Percentiles rank a stretch among this genome's conserved stretches.
Evolutionary conservation across 2,113 vertebrate species (phyloP).

Genomic region (Phocoena phocoena): DNA sequence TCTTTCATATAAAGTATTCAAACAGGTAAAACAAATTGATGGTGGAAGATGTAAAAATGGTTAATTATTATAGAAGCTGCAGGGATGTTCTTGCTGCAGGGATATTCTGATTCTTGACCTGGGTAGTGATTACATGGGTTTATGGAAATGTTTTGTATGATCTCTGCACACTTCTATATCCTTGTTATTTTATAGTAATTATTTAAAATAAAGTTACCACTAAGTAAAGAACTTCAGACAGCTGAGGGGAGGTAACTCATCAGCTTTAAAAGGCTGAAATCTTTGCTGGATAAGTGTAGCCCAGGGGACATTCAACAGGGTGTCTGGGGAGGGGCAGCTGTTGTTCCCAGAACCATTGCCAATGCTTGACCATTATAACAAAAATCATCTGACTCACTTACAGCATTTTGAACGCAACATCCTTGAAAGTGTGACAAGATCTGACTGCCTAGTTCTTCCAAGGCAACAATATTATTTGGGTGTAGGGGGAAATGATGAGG

Average conservation of each 20-base stretch:
- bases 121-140: background rate
- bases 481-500: slow-evolving; percentile 38
- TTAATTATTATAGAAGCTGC: background rate
- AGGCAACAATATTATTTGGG: slow-evolving; percentile 74
- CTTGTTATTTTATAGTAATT: background rate
- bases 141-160: background rate
- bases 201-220: slow-evolving; percentile 26
- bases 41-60: background rate
- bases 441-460: slow-evolving; percentile 69
- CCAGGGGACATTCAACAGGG: background rate
- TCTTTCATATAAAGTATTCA: background rate
- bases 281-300: background rate
- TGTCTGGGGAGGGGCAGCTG: background rate
- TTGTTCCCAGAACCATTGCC: background rate
- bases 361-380: background rate
- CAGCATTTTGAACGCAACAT: background rate
- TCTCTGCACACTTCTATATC: background rate
- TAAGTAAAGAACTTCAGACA: background rate
- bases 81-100: background rate
- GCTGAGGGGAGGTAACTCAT: background rate
- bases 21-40: background rate
- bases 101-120: background rate
- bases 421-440: slow-evolving; percentile 46
- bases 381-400: slow-evolving; percentile 10
- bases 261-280: background rate